Conservation (phyloP, 2,113 vertebrate genomes). For the Pardalotus punctatus region DNA sequence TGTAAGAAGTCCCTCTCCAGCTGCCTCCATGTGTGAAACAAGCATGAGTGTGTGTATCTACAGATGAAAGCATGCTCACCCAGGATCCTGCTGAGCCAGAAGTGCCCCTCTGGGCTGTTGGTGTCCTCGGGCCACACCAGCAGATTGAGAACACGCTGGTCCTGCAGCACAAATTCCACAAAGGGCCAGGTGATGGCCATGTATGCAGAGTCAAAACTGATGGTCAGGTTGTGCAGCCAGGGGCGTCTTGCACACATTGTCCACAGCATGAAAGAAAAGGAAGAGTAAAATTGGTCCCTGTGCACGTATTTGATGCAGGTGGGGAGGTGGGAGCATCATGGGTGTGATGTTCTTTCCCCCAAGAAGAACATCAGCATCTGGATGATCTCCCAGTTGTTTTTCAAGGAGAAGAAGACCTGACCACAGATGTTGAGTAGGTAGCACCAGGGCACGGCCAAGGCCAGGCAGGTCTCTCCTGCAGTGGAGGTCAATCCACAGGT, state of each 20-base stretch:
- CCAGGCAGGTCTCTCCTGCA: slow-evolving; percentile 53
- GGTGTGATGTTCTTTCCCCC: slow-evolving; percentile 60
- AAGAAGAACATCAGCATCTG: slow-evolving; percentile 29
- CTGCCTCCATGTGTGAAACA: neutral
- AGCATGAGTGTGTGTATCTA: neutral
- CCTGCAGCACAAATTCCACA: slow-evolving; percentile 1
- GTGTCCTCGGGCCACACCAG: slow-evolving; percentile 65
- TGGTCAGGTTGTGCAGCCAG: slow-evolving; percentile 26
- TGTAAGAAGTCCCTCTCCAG: neutral
- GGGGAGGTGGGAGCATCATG: slow-evolving; percentile 15
- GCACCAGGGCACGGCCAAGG: neutral
- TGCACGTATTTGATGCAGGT: slow-evolving; percentile 36
- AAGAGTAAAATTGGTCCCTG: slow-evolving; percentile 26
- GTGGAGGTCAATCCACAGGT: slow-evolving; percentile 57
- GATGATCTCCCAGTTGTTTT: slow-evolving; percentile 66
- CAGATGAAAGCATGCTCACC: slow-evolving; percentile 25
- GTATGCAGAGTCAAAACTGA: slow-evolving; percentile 61
- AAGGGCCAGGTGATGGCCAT: slow-evolving; percentile 43
- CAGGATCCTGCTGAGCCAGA: slow-evolving; percentile 71
- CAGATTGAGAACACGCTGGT: slow-evolving; percentile 34
- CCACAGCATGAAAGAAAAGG: slow-evolving; percentile 44
- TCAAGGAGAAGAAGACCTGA: slow-evolving; percentile 72
- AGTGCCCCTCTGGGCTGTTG: slow-evolving; percentile 72
- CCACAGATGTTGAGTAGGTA: slow-evolving; percentile 63
- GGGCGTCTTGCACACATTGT: neutral